phyloP scores from a whole-genome alignment of 2,113 vertebrate genomes.

The Oryzias curvinotus region DNA sequence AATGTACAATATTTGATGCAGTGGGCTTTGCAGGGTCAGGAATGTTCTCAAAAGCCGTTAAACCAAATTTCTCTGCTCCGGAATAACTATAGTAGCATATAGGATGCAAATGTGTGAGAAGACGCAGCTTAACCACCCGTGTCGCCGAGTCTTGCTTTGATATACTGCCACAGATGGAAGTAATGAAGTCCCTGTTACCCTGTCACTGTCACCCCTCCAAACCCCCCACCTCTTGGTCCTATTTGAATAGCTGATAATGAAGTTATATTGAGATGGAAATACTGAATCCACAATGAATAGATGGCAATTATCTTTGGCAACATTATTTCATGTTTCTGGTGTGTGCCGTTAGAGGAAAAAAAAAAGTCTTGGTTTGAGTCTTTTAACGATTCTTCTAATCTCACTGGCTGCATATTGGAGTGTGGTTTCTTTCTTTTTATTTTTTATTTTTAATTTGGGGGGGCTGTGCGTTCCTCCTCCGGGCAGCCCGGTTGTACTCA shows the following conservation, averaged over 20 bases:
- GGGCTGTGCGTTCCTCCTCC: neutral
- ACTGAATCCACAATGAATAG: constrained; percentile 19
- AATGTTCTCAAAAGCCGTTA: too few species aligned
- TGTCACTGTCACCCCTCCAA: neutral
- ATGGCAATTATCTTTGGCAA: constrained; percentile 22
- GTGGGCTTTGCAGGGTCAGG: too few species aligned
- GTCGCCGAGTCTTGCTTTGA: constrained; percentile 17
- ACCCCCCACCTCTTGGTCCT: neutral
- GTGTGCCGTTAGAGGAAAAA: neutral
- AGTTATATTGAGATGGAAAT: constrained; percentile 8
- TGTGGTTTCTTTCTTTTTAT: constrained; percentile 1
- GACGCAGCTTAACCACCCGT: constrained; percentile 1
- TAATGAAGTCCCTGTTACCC: constrained; percentile 24
- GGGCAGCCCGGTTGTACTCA: constrained; percentile 46
- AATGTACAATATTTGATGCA: too few species aligned
- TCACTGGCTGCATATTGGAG: neutral
- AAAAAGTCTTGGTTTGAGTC: constrained; percentile 26
- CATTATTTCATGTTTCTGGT: constrained; percentile 5
- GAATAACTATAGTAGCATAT: neutral
- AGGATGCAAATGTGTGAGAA: constrained; percentile 3
- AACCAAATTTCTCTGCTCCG: neutral
- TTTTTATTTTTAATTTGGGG: constrained; percentile 2
- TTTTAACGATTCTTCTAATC: constrained; percentile 1
- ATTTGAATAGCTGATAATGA: constrained; percentile 26
- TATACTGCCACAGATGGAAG: constrained; percentile 4